A percentile compares a stretch with the other conserved stretches of the same genome.
Conservation (phyloP, 2,888 invertebrate genomes). For the Hydroisotoma schaefferi region DNA sequence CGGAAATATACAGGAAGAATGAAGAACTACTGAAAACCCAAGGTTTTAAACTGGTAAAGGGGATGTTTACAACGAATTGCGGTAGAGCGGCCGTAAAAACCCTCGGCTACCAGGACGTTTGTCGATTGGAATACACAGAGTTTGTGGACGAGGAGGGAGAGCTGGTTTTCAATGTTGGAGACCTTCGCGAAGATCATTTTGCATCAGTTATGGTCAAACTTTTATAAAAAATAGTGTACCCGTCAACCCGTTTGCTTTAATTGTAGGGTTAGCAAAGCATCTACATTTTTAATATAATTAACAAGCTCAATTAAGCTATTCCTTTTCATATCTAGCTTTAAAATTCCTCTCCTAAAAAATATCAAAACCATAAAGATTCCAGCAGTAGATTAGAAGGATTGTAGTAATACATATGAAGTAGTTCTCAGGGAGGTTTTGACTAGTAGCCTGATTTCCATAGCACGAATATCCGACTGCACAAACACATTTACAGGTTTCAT, state of each 20-base stretch:
- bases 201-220: slow-evolving; percentile 38
- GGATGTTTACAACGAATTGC: slow-evolving; percentile 34
- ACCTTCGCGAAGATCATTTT: slow-evolving; percentile 32
- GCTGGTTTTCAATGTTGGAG: slow-evolving; percentile 20
- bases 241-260: too few relatives aligned
- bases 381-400: too few relatives aligned
- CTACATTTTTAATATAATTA: too few relatives aligned
- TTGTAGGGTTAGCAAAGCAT: too few relatives aligned
- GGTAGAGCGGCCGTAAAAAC: slow-evolving; percentile 25
- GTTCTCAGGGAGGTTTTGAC: too few relatives aligned
- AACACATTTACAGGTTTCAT: background rate
- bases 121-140: slow-evolving; percentile 28
- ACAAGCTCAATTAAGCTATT: too few relatives aligned
- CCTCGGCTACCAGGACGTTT: slow-evolving; percentile 36
- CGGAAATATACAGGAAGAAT: slow-evolving; percentile 34
- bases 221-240: slow-evolving; percentile 14
- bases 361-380: too few relatives aligned
- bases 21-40: slow-evolving; percentile 31
- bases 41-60: slow-evolving; percentile 40
- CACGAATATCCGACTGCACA: background rate
- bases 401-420: too few relatives aligned
- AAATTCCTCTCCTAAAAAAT: too few relatives aligned
- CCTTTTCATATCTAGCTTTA: too few relatives aligned
- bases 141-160: slow-evolving; percentile 30
- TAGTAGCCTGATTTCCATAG: too few relatives aligned